A percentile compares a stretch with the other conserved stretches of the same genome.
These are phyloP conservation scores for Dicroscelio sp. DNA, from an alignment of 2,888 invertebrate genomes.

Conservation along the genomic window DNA sequence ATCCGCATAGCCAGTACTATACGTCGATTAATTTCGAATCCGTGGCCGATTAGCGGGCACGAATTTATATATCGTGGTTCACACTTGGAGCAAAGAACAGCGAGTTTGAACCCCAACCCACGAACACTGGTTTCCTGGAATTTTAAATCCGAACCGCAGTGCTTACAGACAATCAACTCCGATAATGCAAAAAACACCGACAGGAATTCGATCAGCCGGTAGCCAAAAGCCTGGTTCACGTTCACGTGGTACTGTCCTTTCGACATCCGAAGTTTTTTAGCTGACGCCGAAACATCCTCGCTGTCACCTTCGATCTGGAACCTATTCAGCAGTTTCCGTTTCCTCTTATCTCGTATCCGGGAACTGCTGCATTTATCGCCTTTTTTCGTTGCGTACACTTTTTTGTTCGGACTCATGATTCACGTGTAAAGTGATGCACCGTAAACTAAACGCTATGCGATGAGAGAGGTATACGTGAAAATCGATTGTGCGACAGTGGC, in stretches of 20 bases:
- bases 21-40: conserved; percentile 81
- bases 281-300: conserved; percentile 66
- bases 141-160: conserved; percentile 79
- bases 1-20: conserved; percentile 80
- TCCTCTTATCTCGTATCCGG: conserved; percentile 17
- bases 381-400: conserved; percentile 45
- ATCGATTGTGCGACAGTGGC: conserved; percentile 33
- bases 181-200: conserved; percentile 79
- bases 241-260: conserved; percentile 68
- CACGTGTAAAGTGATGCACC: conserved; percentile 21
- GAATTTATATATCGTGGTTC: conserved; percentile 38
- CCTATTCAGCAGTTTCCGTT: conserved; percentile 27
- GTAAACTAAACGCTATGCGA: conserved; percentile 21
- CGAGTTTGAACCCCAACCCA: conserved; percentile 81
- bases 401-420: conserved; percentile 31
- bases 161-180: conserved; percentile 80
- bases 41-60: conserved; percentile 51
- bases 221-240: conserved; percentile 74
- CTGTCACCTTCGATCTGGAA: conserved; percentile 6
- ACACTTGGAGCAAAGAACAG: conserved; percentile 78
- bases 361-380: not conserved
- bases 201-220: conserved; percentile 80
- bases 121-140: conserved; percentile 79
- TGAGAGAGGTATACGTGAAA: conserved; percentile 24
- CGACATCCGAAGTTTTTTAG: conserved; percentile 72